phyloP scores from a whole-genome alignment of 2,888 invertebrate species.

The Ennomos erosarius region DNA sequence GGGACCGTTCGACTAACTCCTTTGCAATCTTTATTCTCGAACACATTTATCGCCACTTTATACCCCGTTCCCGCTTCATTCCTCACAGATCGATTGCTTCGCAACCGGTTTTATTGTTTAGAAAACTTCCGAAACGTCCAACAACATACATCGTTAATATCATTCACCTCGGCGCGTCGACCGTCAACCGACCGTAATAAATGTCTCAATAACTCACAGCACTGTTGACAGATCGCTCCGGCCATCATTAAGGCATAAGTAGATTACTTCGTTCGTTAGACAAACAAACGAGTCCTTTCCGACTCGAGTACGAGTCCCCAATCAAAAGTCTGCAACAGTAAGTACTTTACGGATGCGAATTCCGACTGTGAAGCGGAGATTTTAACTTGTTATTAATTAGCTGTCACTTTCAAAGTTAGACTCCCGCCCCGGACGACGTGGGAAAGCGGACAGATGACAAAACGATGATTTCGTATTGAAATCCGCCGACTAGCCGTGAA shows the following conservation, averaged over 20 bases:
- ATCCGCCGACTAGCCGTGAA: slow-evolving; percentile 51
- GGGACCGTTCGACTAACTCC: slow-evolving; percentile 37
- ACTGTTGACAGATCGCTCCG: slow-evolving; percentile 56
- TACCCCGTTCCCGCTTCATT: slow-evolving; percentile 40
- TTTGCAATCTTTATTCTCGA: slow-evolving; percentile 48
- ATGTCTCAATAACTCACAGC: slow-evolving; percentile 60
- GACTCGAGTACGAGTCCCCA: slow-evolving; percentile 44
- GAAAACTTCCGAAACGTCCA: slow-evolving; percentile 43
- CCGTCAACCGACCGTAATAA: slow-evolving; percentile 58
- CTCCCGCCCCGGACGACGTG: slow-evolving; percentile 37
- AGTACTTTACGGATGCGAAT: slow-evolving; percentile 57
- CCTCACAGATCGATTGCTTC: slow-evolving; percentile 49
- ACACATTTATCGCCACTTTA: slow-evolving; percentile 58
- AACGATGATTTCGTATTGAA: slow-evolving; percentile 52
- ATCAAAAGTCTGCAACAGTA: slow-evolving; percentile 67
- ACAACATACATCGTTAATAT: slow-evolving; percentile 51
- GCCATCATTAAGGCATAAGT: slow-evolving; percentile 56
- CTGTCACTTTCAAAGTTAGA: slow-evolving; percentile 48
- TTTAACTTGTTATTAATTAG: slow-evolving; percentile 71
- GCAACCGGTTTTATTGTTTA: slow-evolving; percentile 52
- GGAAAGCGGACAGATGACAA: slow-evolving; percentile 57
- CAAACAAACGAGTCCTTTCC: slow-evolving; percentile 34
- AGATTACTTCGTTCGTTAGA: slow-evolving; percentile 57
- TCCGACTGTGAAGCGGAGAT: slow-evolving; percentile 50
- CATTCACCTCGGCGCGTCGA: slow-evolving; percentile 52